Evolutionary conservation across 1,140 invertebrate species (phyloP).

Genomic region (Hylaeus volcanicus): DNA sequence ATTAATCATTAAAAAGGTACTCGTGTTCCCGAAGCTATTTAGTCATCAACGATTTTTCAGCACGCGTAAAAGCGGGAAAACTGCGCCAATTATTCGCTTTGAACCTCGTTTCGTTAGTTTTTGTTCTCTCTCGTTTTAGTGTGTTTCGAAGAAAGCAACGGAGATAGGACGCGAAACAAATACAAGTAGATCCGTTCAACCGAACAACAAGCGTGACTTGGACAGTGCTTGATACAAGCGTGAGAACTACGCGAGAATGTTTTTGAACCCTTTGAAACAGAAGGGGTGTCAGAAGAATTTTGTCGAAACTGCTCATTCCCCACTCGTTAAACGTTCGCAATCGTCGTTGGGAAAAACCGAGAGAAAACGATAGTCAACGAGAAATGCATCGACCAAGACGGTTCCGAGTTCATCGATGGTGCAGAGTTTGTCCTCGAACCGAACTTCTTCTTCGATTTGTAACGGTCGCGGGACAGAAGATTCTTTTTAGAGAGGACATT

Average conservation of each 20-base stretch:
- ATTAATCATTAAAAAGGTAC: slow-evolving; percentile 72
- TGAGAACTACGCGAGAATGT: slow-evolving; percentile 14
- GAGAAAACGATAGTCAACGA: slow-evolving; percentile 4
- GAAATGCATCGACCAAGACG: slow-evolving; percentile 17
- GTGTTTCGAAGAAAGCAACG: not conserved
- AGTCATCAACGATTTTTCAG: slow-evolving; percentile 11
- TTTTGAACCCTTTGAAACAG: not conserved
- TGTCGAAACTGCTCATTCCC: not conserved
- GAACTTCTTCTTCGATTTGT: not conserved
- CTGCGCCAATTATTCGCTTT: slow-evolving; percentile 16
- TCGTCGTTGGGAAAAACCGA: slow-evolving; percentile 2
- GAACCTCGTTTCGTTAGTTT: not conserved
- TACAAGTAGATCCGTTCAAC: slow-evolving; percentile 9
- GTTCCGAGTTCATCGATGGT: slow-evolving; percentile 3
- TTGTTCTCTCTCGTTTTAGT: too few species aligned
- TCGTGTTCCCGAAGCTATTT: slow-evolving; percentile 63
- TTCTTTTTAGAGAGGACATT: not conserved
- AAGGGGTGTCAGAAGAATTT: slow-evolving; percentile 13
- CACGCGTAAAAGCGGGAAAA: slow-evolving; percentile 15
- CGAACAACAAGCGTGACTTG: slow-evolving; percentile 3
- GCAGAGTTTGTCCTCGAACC: slow-evolving; percentile 1
- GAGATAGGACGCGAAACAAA: slow-evolving; percentile 18
- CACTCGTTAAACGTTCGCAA: not conserved
- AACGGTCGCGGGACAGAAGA: not conserved
- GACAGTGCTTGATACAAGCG: slow-evolving; percentile 26